Evolutionary conservation across 2,797 vertebrate genomes (phyloP).

Genomic region (Huso huso): DNA sequence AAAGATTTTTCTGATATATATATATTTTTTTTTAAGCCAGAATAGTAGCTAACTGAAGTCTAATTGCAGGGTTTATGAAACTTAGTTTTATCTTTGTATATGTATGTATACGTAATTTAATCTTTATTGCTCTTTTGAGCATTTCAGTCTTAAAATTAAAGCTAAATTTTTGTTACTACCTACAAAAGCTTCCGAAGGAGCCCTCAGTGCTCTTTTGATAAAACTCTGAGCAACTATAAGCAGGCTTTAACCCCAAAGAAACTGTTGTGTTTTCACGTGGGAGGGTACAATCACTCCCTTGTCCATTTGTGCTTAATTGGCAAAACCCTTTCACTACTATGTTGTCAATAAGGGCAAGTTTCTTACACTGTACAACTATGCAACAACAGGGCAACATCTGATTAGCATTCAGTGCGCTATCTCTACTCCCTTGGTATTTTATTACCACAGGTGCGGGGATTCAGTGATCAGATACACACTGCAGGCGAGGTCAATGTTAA

Average conservation of each 20-base stretch:
- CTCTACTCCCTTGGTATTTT: slow-evolving; percentile 61
- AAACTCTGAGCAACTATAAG: slow-evolving; percentile 15
- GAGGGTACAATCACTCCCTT: slow-evolving; percentile 46
- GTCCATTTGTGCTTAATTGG: slow-evolving; percentile 47
- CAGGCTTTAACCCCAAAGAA: slow-evolving; percentile 24
- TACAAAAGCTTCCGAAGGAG: background rate
- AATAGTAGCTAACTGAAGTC: no score
- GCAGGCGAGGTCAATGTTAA: slow-evolving; percentile 60
- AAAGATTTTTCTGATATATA: no score
- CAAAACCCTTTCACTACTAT: slow-evolving; percentile 44
- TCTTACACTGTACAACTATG: slow-evolving; percentile 48
- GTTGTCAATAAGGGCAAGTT: slow-evolving; percentile 53
- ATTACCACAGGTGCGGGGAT: slow-evolving; percentile 79
- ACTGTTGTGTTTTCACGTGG: slow-evolving; percentile 24
- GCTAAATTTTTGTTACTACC: background rate
- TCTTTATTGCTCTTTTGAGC: no score
- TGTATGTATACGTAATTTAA: no score
- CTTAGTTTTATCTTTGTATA: no score
- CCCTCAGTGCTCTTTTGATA: background rate
- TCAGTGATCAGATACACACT: slow-evolving; percentile 69
- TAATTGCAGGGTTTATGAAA: no score
- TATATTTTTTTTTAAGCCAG: no score
- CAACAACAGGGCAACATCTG: slow-evolving; percentile 65
- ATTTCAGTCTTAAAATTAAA: no score
- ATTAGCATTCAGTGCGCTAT: slow-evolving; percentile 63